Evolutionary conservation across 1,140 invertebrate species (phyloP), one percentile per base, ranked within the genome.

Genomic region (Chironomus tepperi): DNA sequence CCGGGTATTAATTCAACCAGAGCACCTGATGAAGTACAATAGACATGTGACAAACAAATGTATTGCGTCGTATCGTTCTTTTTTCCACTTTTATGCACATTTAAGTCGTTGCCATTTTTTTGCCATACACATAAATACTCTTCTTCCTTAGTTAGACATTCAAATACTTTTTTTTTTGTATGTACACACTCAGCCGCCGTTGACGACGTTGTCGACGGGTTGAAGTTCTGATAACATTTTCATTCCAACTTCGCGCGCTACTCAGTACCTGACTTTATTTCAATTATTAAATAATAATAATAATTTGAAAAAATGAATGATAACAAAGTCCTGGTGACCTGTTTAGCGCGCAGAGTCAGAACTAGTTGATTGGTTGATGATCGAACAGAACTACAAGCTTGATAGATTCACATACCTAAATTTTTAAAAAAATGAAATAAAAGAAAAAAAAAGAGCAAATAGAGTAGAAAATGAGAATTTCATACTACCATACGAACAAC

Each of bases 11-110:
- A 85, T 83, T 85, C 86, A 87, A 94, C 93, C 93, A 95, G 93
- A 95, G 93, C 93, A 95, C 93, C 93, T 95, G 93, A 95, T 95
- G 93, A 95, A 95, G 93, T 95, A 95, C 93, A 95, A 95, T 94
- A 91, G 92, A 92, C 92, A 93, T 93, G 91, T 88, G 87, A 87
- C 87, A 87, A 70, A 70, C 65, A 18, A 18, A 19, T 70, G n/a
- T 70, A 18, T 70, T 70, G 3, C 6, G 8, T 18, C 19, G 16
- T 19, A 19, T 18, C 0, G 12, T 70, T 70, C n/a, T n/a, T 70
- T 57, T 57, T 57, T n/a, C n/a, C 65, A 57, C 47, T 57, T 34
- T 34, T 34, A 34, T 34, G 24, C 24, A 34, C 24, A 34, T 34
- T 34, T 34, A 34, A 34, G 47, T 57, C 47, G 47, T 12, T 57